A percentile compares a stretch with the other conserved stretches of the same genome.
Conservation (phyloP, 2,888 invertebrate species). For the Agriotes lineatus region DNA sequence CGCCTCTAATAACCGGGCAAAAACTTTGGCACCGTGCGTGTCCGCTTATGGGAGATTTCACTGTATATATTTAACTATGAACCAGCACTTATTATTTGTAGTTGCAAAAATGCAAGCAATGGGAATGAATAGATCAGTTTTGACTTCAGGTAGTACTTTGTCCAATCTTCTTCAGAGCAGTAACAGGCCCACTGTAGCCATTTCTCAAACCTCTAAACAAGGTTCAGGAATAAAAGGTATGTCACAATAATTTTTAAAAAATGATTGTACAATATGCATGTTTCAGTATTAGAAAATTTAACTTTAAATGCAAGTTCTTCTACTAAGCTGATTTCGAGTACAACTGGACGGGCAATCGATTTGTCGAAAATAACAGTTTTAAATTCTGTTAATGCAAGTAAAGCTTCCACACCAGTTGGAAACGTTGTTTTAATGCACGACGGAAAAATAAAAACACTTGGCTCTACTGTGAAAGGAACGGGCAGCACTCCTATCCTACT, state of each 20-base stretch:
- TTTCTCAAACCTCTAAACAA: conserved; percentile 19
- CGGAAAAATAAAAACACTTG: conserved; percentile 58
- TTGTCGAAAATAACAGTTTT: conserved; percentile 60
- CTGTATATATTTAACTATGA: too few species aligned
- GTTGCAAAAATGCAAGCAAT: conserved; percentile 54
- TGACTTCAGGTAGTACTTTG: conserved; percentile 52
- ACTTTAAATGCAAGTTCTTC: conserved; percentile 54
- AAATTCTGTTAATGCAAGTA: conserved; percentile 52
- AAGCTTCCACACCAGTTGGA: conserved; percentile 43
- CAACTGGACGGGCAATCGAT: conserved; percentile 57
- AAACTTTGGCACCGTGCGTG: too few species aligned
- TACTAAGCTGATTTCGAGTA: conserved; percentile 55
- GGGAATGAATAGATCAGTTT: conserved; percentile 53
- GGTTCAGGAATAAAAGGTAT: conserved; percentile 27
- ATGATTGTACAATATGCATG: too few species aligned
- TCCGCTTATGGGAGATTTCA: too few species aligned
- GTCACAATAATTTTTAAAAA: too few species aligned
- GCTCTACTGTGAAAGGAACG: conserved; percentile 46
- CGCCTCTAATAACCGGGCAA: too few species aligned
- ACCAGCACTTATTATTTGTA: conserved; percentile 47
- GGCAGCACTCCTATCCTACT: conserved; percentile 50
- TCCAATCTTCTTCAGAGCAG: conserved; percentile 58
- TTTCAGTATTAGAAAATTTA: conserved; percentile 63
- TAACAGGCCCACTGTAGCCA: conserved; percentile 47
- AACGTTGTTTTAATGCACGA: conserved; percentile 63